Conservation (phyloP, 1,140 invertebrate species). For the Periplaneta americana region DNA sequence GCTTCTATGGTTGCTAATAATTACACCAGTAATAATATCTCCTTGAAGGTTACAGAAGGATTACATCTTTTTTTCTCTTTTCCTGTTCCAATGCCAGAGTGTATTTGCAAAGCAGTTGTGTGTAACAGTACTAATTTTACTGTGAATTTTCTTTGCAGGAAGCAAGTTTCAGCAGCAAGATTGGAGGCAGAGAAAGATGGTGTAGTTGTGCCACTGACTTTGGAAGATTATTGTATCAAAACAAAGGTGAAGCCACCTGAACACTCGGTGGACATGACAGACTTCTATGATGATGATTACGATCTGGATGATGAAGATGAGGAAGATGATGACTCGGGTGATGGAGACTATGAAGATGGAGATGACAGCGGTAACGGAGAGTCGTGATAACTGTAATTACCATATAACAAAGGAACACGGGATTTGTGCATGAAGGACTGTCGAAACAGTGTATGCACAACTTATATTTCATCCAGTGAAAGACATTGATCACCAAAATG, state of each 20-base stretch:
- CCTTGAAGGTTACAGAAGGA: no score
- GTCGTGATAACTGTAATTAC: conserved; percentile 37
- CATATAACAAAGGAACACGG: neutral
- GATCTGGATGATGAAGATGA: conserved; percentile 55
- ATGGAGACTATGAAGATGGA: conserved; percentile 56
- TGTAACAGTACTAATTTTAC: neutral
- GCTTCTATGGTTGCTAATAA: no score
- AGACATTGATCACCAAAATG: neutral
- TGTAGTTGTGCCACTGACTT: conserved; percentile 91
- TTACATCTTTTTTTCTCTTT: no score
- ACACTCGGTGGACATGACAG: conserved; percentile 77
- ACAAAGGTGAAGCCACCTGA: conserved; percentile 75
- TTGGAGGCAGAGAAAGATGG: conserved; percentile 94
- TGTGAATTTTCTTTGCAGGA: conserved; percentile 52
- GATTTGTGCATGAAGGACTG: neutral
- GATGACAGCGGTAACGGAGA: conserved; percentile 79
- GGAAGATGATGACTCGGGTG: conserved; percentile 39
- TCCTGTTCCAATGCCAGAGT: no score
- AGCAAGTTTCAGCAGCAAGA: conserved; percentile 91
- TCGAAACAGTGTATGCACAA: neutral
- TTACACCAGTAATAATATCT: no score
- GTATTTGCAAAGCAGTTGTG: neutral
- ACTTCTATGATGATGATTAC: conserved; percentile 92
- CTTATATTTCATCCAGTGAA: conserved; percentile 2
- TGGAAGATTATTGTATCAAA: conserved; percentile 98